Conservation (phyloP, 2,888 invertebrate genomes). For the Tenthredo livida region DNA sequence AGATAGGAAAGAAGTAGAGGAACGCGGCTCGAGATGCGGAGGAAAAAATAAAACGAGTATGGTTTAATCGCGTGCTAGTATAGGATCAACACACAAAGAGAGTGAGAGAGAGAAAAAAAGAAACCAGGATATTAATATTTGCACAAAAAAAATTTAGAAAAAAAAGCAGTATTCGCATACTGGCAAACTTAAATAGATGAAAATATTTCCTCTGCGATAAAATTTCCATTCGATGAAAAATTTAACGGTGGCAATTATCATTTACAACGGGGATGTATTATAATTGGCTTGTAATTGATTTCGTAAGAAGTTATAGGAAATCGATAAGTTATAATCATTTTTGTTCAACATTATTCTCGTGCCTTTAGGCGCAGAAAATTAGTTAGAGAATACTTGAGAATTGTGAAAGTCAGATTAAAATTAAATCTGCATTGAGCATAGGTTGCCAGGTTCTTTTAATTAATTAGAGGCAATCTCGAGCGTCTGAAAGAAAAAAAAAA, state of each 20-base stretch:
- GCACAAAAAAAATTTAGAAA: not conserved
- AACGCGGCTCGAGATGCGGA: not conserved
- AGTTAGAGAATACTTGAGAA: not conserved
- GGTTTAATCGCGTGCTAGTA: constrained; percentile 18
- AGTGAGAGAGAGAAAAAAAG: not conserved
- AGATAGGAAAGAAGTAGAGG: not conserved
- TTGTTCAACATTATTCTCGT: not conserved
- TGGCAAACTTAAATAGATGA: not conserved
- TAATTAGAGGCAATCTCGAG: constrained; percentile 15
- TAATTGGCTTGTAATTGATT: not conserved
- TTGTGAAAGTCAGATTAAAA: not conserved
- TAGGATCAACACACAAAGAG: not conserved
- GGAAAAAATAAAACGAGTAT: not conserved
- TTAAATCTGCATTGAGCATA: not conserved
- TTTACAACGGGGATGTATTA: not conserved
- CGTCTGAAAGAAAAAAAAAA: not conserved
- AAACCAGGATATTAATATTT: not conserved
- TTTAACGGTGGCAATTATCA: not conserved
- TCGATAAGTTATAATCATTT: not conserved
- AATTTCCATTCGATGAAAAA: not conserved
- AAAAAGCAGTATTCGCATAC: not conserved
- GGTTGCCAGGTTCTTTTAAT: constrained; percentile 22
- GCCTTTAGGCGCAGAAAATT: not conserved
- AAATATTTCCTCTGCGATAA: not conserved
- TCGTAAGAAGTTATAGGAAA: not conserved